phyloP scores from a whole-genome alignment of 2,797 vertebrate species.

The Bovichtus variegatus region DNA sequence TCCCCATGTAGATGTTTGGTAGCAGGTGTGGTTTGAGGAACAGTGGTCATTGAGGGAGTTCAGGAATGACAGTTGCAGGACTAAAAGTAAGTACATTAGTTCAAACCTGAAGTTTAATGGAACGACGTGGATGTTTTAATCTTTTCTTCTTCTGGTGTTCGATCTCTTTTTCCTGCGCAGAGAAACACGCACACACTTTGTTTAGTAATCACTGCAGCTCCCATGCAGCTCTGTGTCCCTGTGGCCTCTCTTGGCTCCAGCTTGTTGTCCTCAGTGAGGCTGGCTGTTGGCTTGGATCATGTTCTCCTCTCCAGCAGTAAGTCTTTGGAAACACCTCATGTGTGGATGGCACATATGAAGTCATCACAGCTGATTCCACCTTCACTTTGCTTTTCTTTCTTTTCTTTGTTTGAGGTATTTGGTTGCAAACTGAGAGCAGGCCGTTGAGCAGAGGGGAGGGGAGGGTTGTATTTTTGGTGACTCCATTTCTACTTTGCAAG shows the following conservation, averaged over 20 bases:
- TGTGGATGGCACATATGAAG: conserved; percentile 65
- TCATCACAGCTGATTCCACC: conserved; percentile 58
- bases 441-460: conserved; percentile 12
- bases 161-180: neutral
- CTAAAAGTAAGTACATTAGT: conserved; percentile 23
- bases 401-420: conserved; percentile 39
- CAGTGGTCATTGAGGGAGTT: neutral
- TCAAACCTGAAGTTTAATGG: neutral
- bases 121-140: neutral
- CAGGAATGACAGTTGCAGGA: conserved; percentile 21
- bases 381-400: conserved; percentile 34
- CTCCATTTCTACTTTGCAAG: conserved; percentile 52
- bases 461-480: conserved; percentile 55
- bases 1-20: neutral
- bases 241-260: conserved; percentile 50
- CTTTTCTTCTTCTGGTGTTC: neutral
- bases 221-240: conserved; percentile 13
- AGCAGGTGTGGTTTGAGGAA: neutral
- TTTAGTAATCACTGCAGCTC: conserved; percentile 19
- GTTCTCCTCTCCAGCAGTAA: conserved; percentile 53
- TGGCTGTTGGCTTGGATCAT: conserved; percentile 55
- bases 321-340: conserved; percentile 62
- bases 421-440: conserved; percentile 49
- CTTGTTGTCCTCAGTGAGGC: conserved; percentile 29
- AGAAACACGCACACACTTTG: conserved; percentile 4